Base-by-base conservation (phyloP, 1,140 invertebrate genomes). In the Gryon sp. region DNA sequence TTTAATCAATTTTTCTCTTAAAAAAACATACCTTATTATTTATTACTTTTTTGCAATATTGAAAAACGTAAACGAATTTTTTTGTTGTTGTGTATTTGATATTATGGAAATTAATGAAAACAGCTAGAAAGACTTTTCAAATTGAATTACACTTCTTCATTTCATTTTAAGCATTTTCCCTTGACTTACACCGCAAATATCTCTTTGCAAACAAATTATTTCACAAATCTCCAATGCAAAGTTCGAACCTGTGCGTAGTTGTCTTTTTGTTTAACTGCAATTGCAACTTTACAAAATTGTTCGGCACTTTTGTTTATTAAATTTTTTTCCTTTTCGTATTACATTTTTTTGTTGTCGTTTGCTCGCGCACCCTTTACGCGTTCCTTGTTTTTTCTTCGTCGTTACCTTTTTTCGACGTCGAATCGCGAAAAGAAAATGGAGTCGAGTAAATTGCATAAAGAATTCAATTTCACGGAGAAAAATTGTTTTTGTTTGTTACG, bases 401-500 rank as follows among this genome's bases (percentile, higher is more conserved):
- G 28, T 32, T 28, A 15, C 28, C 9, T 24, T 52, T 45, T 46
- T 53, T 26, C 20, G 11, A 38, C 34, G 19, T 50, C 48, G 62
- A 68, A 62, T 62, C 32, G 53, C 55, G 48, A 76, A 75, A 75
- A 75, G 72, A 75, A 76, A 76, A 76, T 62, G 63, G 34, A 69
- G 55, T 15, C 50, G 16, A 22, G 55, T 28, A 76, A 76, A 76
- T 69, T 69, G 57, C 57, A 76, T 69, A 63, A 69, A 69, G 73
- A 76, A 76, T 76, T 76, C 73, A 76, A 76, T 76, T 76, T 76
- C 63, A 63, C 73, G 63, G 63, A 68, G 62, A 68, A 68, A 75
- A 75, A 68, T 68, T 75, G 62, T 75, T 75, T 72, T 75, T 75
- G 62, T 75, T 75, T 75, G 72, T 68, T 68, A 50, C 55, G 18